These are phyloP conservation scores for Ptychobarbus kaznakovi DNA, from an alignment of 2,797 vertebrate species.

Conservation along the genomic window DNA sequence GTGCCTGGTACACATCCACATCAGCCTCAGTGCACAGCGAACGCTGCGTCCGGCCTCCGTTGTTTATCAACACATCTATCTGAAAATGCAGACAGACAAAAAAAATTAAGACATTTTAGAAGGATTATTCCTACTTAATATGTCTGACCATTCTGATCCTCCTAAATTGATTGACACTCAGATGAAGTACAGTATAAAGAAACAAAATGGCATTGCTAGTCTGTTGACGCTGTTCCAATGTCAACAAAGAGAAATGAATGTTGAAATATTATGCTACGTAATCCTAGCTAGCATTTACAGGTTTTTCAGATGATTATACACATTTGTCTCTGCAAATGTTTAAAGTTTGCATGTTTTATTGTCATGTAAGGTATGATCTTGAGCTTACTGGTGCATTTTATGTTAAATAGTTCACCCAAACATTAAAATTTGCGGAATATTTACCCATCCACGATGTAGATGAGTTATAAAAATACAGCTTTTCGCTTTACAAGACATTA, in stretches of 20 bases:
- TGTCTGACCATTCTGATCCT: background rate
- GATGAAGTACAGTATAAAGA: background rate
- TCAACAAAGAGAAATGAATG: background rate
- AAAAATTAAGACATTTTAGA: background rate
- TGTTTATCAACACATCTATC: conserved; percentile 95
- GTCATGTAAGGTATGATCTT: background rate
- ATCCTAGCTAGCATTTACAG: background rate
- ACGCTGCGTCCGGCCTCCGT: conserved; percentile 87
- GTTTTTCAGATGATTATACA: background rate
- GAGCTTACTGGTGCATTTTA: background rate
- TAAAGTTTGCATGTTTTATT: background rate
- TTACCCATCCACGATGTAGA: background rate
- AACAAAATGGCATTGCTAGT: background rate
- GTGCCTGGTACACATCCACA: conserved; percentile 83
- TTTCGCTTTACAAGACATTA: background rate
- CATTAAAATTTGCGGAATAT: background rate
- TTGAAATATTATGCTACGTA: background rate
- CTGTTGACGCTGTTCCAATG: too few relatives aligned
- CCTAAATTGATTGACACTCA: background rate
- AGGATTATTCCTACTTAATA: background rate
- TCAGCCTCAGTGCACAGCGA: conserved; percentile 85
- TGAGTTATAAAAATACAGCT: background rate
- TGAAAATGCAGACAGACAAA: conserved; percentile 63
- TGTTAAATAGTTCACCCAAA: background rate
- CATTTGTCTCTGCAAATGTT: background rate